These are phyloP conservation scores for Heliconius eleuchia DNA, from an alignment of 1,140 invertebrate genomes.

Conservation along the genomic window DNA sequence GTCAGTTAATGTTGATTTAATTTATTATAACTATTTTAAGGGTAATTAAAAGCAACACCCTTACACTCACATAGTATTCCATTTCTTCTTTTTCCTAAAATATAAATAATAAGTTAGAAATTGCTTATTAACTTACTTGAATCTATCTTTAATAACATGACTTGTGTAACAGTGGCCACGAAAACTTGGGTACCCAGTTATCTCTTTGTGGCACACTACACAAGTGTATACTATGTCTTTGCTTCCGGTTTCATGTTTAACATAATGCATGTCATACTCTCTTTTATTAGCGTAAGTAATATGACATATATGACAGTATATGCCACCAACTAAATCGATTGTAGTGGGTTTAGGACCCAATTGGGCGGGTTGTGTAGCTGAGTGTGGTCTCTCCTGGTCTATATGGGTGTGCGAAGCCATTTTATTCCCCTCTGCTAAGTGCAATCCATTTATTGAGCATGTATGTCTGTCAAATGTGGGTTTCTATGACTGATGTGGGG, in stretches of 20 bases:
- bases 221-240: conserved; percentile 65
- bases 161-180: conserved; percentile 68
- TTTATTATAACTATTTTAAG: too few relatives aligned
- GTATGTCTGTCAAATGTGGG: conserved; percentile 62
- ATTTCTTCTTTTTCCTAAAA: too few relatives aligned
- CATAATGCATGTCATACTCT: conserved; percentile 67
- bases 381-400: conserved; percentile 35
- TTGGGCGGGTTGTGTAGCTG: conserved; percentile 18
- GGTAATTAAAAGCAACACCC: too few relatives aligned
- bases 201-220: conserved; percentile 63
- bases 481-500: conserved; percentile 52
- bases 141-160: conserved; percentile 68
- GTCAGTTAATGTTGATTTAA: too few relatives aligned
- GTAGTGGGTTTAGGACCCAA: conserved; percentile 57
- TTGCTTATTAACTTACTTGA: conserved; percentile 55
- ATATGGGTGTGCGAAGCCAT: conserved; percentile 57
- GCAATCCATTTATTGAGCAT: conserved; percentile 65
- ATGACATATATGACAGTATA: conserved; percentile 65
- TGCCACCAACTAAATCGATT: conserved; percentile 71
- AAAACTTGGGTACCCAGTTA: conserved; percentile 65
- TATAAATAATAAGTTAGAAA: conserved; percentile 17
- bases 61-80: too few relatives aligned
- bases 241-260: conserved; percentile 48
- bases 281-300: conserved; percentile 63
- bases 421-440: conserved; percentile 51